phyloP scores from a whole-genome alignment of 2,797 vertebrate species.

The Enteromius mattozi region DNA sequence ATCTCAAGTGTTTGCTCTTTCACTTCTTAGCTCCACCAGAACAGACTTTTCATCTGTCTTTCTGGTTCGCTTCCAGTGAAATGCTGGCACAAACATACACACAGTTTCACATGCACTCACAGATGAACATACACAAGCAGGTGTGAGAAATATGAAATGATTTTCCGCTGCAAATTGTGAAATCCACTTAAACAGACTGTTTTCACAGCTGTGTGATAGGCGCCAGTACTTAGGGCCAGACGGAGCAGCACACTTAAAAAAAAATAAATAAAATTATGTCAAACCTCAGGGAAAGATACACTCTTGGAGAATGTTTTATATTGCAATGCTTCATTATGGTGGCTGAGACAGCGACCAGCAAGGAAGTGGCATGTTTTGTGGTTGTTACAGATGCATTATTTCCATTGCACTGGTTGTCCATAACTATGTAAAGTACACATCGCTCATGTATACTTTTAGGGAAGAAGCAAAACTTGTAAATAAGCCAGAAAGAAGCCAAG shows the following conservation, averaged over 20 bases:
- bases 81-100: constrained; percentile 10
- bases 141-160: constrained; percentile 41
- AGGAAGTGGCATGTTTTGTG: constrained; percentile 23
- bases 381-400: not conserved
- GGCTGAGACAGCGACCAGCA: constrained; percentile 21
- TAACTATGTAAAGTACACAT: not conserved
- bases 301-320: constrained; percentile 7
- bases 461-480: constrained; percentile 34
- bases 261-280: not conserved
- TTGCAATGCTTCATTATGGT: constrained; percentile 39
- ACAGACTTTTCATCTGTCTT: constrained; percentile 32
- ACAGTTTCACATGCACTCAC: not conserved
- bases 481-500: not conserved
- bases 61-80: constrained; percentile 26
- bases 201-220: constrained; percentile 70
- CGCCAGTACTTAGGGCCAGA: constrained; percentile 44
- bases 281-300: constrained; percentile 26
- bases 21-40: constrained; percentile 8
- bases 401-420: constrained; percentile 12
- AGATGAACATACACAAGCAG: constrained; percentile 7
- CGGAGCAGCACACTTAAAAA: constrained; percentile 32
- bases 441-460: not conserved
- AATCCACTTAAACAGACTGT: constrained; percentile 61
- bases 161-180: constrained; percentile 46
- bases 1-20: constrained; percentile 38